A percentile compares a stretch with the other conserved stretches of the same genome.
Conservation (phyloP, 2,797 vertebrate genomes). For the Nannoperca obscura region DNA sequence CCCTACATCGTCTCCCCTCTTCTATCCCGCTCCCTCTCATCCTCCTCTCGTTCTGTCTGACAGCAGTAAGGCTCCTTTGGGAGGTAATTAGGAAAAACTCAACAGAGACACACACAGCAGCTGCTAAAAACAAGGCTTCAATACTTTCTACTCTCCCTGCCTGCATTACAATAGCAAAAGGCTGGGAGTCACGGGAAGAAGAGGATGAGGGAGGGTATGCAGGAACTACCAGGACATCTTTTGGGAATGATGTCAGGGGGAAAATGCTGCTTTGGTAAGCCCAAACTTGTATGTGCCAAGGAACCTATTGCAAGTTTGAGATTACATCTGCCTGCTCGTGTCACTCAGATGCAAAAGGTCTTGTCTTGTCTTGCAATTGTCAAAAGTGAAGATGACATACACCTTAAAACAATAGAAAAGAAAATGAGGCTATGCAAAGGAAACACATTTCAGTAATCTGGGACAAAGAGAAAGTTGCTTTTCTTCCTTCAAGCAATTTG, state of each 20-base stretch:
- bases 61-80: constrained; percentile 82
- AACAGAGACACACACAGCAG: constrained; percentile 80
- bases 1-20: constrained; percentile 46
- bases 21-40: constrained; percentile 50
- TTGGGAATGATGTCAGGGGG: constrained; percentile 41
- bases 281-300: constrained; percentile 37
- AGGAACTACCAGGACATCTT: constrained; percentile 60
- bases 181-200: constrained; percentile 47
- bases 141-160: constrained; percentile 63
- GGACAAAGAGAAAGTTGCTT: constrained; percentile 59
- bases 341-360: constrained; percentile 46
- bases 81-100: constrained; percentile 88
- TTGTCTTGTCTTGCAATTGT: constrained; percentile 33
- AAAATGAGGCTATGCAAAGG: constrained; percentile 40
- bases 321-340: constrained; percentile 39
- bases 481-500: constrained; percentile 63
- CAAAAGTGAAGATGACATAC: constrained; percentile 41
- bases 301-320: constrained; percentile 43
- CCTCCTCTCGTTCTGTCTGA: constrained; percentile 69
- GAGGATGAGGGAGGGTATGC: constrained; percentile 34
- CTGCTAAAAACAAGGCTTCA: constrained; percentile 81
- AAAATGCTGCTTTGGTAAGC: constrained; percentile 63
- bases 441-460: constrained; percentile 54
- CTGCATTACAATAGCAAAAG: constrained; percentile 73
- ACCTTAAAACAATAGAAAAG: not conserved